Percentiles rank a stretch among this genome's conserved stretches.
Conservation (phyloP, 2,113 vertebrate genomes). For the Cyphomyrus plagiostoma region DNA sequence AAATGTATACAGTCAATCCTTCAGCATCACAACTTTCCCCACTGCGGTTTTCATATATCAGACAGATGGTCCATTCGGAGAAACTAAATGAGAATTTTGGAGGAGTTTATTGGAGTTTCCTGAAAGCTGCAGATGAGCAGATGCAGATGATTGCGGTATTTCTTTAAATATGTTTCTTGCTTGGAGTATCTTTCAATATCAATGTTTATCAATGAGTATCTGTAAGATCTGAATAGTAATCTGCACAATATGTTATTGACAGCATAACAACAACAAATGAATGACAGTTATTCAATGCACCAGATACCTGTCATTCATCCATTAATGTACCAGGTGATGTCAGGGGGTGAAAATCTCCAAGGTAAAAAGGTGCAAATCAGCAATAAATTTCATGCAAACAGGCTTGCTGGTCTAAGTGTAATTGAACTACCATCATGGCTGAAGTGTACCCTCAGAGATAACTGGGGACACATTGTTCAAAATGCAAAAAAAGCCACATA, state of each 20-base stretch:
- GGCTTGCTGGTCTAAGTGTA: background rate
- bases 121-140: too few relatives aligned
- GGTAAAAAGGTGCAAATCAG: background rate
- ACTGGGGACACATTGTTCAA: background rate
- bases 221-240: background rate
- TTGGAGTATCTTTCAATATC: background rate
- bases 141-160: too few relatives aligned
- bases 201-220: background rate
- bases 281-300: background rate
- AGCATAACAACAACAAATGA: background rate
- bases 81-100: background rate
- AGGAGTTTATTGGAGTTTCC: background rate
- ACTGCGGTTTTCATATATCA: background rate
- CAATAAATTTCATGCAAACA: background rate
- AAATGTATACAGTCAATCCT: background rate
- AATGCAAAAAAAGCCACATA: background rate
- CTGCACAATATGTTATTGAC: background rate
- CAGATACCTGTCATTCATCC: background rate
- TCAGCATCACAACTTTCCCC: background rate
- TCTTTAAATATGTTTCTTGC: background rate
- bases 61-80: background rate
- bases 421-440: background rate
- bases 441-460: background rate
- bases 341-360: background rate
- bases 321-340: background rate